phyloP scores from a whole-genome alignment of 2,888 invertebrate species.

The Cosmopolites sordidus region DNA sequence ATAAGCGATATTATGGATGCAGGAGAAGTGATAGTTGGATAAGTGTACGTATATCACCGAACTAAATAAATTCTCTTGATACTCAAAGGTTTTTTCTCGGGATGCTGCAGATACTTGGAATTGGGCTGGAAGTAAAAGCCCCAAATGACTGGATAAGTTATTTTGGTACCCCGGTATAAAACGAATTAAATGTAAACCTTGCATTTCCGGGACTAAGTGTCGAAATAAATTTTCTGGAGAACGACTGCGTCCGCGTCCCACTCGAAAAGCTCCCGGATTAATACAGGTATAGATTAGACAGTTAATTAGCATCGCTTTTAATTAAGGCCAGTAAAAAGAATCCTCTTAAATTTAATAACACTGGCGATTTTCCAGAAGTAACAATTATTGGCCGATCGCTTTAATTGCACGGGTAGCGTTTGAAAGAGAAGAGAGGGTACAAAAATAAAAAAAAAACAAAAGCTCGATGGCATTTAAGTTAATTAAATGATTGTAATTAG shows the following conservation, averaged over 20 bases:
- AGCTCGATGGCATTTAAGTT: not conserved
- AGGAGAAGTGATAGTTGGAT: too few species aligned
- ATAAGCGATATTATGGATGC: too few species aligned
- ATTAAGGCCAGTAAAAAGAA: conserved; percentile 12
- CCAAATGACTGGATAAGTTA: too few species aligned
- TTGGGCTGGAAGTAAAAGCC: too few species aligned
- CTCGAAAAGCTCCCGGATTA: conserved; percentile 5
- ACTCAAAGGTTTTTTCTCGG: too few species aligned
- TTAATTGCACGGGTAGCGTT: conserved; percentile 1
- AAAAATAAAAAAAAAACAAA: not conserved
- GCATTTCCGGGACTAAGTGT: too few species aligned
- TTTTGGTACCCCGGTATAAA: too few species aligned
- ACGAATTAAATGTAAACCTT: too few species aligned
- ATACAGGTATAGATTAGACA: conserved; percentile 6
- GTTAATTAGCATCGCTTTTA: conserved; percentile 10
- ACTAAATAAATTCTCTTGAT: too few species aligned
- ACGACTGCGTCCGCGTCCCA: conserved; percentile 1
- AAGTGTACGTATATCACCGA: too few species aligned
- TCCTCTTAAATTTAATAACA: conserved; percentile 11
- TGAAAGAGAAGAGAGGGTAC: not conserved
- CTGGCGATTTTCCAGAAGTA: conserved; percentile 3
- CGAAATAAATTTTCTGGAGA: conserved; percentile 3
- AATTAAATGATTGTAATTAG: not conserved
- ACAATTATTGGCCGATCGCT: conserved; percentile 6
- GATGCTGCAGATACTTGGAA: too few species aligned